Evolutionary conservation across 2,797 vertebrate species (phyloP).

Genomic region (Sebastes taczanowskii): DNA sequence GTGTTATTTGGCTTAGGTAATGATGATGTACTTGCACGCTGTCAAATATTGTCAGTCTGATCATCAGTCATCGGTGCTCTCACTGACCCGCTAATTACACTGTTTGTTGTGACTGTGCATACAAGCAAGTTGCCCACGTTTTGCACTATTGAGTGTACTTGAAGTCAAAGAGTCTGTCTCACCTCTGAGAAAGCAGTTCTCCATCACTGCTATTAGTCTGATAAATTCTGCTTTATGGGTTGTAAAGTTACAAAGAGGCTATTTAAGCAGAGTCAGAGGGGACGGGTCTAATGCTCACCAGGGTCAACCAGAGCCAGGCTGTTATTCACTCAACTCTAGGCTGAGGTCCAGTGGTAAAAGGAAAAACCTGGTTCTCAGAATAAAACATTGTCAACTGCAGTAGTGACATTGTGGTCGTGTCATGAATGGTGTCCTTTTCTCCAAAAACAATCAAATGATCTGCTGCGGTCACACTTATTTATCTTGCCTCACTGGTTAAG

Average conservation of each 20-base stretch:
- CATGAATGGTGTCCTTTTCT: conserved; percentile 40
- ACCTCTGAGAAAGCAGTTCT: conserved; percentile 30
- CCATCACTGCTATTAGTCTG: conserved; percentile 33
- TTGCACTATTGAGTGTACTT: conserved; percentile 15
- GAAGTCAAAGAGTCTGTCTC: conserved; percentile 25
- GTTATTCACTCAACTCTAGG: conserved; percentile 36
- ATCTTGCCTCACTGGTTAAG: conserved; percentile 19
- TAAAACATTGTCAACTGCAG: conserved; percentile 43
- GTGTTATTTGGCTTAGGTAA: conserved; percentile 51
- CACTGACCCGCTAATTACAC: conserved; percentile 42
- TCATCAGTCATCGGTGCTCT: conserved; percentile 49
- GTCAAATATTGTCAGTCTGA: conserved; percentile 61
- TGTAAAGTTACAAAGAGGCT: conserved; percentile 38
- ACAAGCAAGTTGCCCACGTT: background rate
- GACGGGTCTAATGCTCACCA: conserved; percentile 40
- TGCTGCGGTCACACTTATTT: conserved; percentile 46
- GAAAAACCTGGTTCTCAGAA: conserved; percentile 41
- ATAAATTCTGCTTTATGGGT: conserved; percentile 44
- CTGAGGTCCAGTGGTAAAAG: conserved; percentile 10
- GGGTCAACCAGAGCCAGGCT: conserved; percentile 44
- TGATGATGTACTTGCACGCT: conserved; percentile 59
- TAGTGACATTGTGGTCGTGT: conserved; percentile 38
- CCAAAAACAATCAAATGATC: conserved; percentile 49
- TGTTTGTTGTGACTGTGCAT: conserved; percentile 63
- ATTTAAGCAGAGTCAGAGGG: conserved; percentile 60